These are phyloP conservation scores for Gymnocheta viridis DNA, from an alignment of 2,888 invertebrate species.

Conservation along the genomic window DNA sequence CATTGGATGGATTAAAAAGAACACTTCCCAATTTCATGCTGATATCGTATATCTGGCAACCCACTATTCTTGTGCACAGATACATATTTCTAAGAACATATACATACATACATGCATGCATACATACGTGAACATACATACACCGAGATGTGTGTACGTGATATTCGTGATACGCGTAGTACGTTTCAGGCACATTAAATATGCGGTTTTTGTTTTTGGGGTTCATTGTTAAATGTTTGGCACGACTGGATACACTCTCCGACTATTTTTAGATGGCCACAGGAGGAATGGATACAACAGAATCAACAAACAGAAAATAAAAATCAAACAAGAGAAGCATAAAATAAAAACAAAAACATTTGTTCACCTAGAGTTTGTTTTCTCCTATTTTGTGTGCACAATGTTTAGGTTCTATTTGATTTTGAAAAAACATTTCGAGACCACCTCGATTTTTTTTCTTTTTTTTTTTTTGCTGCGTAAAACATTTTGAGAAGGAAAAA, in stretches of 20 bases:
- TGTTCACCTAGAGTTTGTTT: constrained; percentile 12
- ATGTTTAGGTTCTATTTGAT: constrained; percentile 9
- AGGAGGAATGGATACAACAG: constrained; percentile 36
- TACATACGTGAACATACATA: neutral
- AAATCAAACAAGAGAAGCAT: constrained; percentile 7
- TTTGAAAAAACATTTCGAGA: constrained; percentile 17
- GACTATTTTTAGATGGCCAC: constrained; percentile 61
- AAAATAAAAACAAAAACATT: constrained; percentile 40
- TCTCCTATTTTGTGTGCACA: neutral
- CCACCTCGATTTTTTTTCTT: neutral
- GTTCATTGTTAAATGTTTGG: constrained; percentile 35
- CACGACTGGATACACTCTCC: constrained; percentile 30
- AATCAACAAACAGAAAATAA: constrained; percentile 14
- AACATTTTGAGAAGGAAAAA: constrained; percentile 9
- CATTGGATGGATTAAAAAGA: too few species aligned
- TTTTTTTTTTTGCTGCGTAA: neutral
- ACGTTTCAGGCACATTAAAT: constrained; percentile 7
- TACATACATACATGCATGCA: neutral
- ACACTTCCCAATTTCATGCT: too few species aligned
- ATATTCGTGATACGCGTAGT: neutral
- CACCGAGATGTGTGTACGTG: neutral
- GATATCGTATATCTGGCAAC: too few species aligned
- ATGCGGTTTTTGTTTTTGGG: neutral
- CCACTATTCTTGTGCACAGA: neutral
- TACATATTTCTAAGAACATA: neutral